Base-by-base conservation (phyloP, 2,888 invertebrate species). In the Sinotaia quadrata region DNA sequence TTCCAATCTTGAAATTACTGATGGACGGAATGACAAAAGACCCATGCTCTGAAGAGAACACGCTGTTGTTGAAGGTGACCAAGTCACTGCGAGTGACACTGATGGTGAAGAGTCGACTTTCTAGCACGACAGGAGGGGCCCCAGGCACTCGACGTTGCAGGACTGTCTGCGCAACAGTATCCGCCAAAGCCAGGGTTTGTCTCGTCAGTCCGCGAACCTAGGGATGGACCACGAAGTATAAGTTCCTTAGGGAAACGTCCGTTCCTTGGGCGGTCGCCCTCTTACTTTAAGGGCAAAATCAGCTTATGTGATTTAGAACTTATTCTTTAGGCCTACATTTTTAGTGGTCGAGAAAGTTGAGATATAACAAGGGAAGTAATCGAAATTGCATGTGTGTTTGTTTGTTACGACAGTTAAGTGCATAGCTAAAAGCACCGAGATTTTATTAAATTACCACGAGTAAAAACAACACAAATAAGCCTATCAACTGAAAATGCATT, bases 131-230 rank as follows among this genome's bases (percentile, higher is more conserved):
- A 10, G 75, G 75, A 1, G 80, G 74, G 47, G 74, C 78, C 8
- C 80, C 81, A 5, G 80, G 77, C 7, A 75, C 74, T 34, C 71
- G 67, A 3, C 76, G 76, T 67, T 77, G 74, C 41, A 80, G 74
- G 15, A 81, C 66, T 7, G 77, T 76, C 57, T 74, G 74, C 21
- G 77, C 75, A 10, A 81, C 72, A 18, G 68, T 68, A 31, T 79
- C 76, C 21, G 78, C 74, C 18, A 80, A 69, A 31, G 72, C 70
- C 59, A 81, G 68, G 18, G 76, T 80, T 52, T 75, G 70, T 10
- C 69, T 74, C n/a, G 79, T 79, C 12, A 81, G 59, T 34, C 69
- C 65, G 34, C 76, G 75, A 5, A 75, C 77, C 81, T 81, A 62
- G n/a, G 58, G 51, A 49, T 27, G 18, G 27, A 29, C 5, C 12